phyloP scores from a whole-genome alignment of 2,113 vertebrate species.

The Percina caprodes region DNA sequence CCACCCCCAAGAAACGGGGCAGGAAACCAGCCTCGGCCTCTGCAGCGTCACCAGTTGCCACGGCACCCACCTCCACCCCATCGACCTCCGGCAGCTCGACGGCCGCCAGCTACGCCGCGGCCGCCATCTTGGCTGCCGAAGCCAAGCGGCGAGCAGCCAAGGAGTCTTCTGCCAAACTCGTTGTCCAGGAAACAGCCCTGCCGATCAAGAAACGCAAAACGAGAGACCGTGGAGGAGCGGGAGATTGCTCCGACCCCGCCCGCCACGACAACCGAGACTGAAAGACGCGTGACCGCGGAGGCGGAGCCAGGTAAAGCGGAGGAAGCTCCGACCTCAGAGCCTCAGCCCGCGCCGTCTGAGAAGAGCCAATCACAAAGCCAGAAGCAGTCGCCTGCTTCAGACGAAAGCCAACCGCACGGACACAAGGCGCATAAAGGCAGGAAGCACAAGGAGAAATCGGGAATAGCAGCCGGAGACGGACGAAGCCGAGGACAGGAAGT shows the following conservation, averaged over 20 bases:
- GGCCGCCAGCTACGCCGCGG: constrained; percentile 71
- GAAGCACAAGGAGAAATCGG: constrained; percentile 89
- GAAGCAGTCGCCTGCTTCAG: constrained; percentile 44
- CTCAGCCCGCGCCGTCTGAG: constrained; percentile 48
- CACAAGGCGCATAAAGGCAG: constrained; percentile 87
- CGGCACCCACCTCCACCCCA: constrained; percentile 44
- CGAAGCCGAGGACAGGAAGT: constrained; percentile 62
- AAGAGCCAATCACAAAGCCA: constrained; percentile 58
- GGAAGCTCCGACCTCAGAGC: constrained; percentile 38
- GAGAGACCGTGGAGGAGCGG: constrained; percentile 86
- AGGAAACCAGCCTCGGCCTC: constrained; percentile 86
- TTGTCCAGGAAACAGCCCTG: constrained; percentile 90
- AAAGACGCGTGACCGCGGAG: constrained; percentile 33
- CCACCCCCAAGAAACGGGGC: constrained; percentile 91
- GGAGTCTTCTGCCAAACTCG: constrained; percentile 86
- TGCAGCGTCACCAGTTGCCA: constrained; percentile 21
- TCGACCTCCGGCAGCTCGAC: constrained; percentile 52
- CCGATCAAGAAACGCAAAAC: constrained; percentile 97
- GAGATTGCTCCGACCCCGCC: constrained; percentile 73
- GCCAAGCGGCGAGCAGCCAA: constrained; percentile 90
- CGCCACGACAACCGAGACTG: constrained; percentile 35
- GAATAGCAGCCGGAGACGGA: constrained; percentile 77
- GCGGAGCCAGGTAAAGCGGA: constrained; percentile 39
- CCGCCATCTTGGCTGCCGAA: constrained; percentile 81
- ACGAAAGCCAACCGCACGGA: constrained; percentile 77